Evolutionary conservation across 2,797 vertebrate genomes (phyloP).

Genomic region (Tenualosa thibaudeaui): DNA sequence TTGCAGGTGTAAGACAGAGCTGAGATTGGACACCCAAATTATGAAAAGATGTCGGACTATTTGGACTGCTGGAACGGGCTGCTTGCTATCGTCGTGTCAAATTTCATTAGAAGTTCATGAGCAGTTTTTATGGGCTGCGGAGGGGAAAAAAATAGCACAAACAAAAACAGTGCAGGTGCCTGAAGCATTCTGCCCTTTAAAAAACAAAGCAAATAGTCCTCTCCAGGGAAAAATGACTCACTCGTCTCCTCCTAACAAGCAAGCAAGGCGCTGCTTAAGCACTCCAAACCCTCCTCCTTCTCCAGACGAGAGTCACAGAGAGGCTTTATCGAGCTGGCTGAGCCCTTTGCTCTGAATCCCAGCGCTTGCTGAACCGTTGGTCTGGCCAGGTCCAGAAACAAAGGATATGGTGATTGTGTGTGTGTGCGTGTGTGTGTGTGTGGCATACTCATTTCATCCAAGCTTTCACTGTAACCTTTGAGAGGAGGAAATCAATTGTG

Average conservation of each 20-base stretch:
- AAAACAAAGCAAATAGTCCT: background rate
- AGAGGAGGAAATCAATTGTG: background rate
- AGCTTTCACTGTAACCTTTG: background rate
- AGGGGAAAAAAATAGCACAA: background rate
- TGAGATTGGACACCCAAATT: background rate
- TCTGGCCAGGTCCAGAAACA: background rate
- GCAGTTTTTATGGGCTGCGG: background rate
- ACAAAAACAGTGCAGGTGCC: background rate
- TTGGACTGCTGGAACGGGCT: background rate
- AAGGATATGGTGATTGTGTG: background rate
- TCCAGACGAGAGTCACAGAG: background rate
- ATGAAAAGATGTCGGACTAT: background rate
- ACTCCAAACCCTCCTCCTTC: background rate
- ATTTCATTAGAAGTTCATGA: background rate
- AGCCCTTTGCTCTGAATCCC: background rate
- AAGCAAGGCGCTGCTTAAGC: background rate
- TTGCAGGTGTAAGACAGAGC: background rate
- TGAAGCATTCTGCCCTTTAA: constrained; percentile 13
- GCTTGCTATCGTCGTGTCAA: background rate
- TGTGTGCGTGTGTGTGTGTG: too few species aligned
- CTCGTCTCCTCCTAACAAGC: background rate
- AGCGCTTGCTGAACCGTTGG: background rate
- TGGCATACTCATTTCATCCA: background rate
- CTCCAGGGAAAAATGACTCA: background rate
- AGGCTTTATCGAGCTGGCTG: background rate